Conservation (phyloP, 2,797 vertebrate species). For the Cygnus olor region DNA sequence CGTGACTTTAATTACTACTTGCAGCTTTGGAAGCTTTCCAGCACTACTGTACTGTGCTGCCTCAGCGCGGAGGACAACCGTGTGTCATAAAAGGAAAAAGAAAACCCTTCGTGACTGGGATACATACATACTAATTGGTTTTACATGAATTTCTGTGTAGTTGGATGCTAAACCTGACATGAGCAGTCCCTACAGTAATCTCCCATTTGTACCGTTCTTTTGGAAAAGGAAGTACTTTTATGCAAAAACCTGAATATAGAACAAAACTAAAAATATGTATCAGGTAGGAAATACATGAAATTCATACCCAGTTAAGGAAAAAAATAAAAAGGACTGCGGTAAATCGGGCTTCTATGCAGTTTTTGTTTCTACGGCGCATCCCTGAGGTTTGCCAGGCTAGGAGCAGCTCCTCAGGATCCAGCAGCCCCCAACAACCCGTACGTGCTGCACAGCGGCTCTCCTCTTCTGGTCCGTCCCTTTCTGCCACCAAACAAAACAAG, state of each 20-base stretch:
- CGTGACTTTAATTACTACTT: constrained; percentile 17
- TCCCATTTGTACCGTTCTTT: background rate
- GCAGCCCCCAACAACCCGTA: background rate
- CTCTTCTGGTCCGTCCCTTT: background rate
- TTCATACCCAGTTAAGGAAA: background rate
- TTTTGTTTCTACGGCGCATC: background rate
- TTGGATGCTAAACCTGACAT: background rate
- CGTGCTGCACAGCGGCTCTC: background rate
- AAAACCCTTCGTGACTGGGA: background rate
- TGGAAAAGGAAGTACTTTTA: background rate
- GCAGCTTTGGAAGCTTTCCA: constrained; percentile 39
- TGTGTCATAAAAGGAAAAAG: background rate
- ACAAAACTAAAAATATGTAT: background rate
- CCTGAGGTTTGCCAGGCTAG: background rate
- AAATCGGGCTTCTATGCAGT: background rate
- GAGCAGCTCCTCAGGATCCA: background rate
- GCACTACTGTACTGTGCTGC: background rate
- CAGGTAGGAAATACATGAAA: background rate
- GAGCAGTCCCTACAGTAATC: background rate
- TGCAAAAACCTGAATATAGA: background rate
- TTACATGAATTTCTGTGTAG: background rate
- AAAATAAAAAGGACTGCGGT: background rate
- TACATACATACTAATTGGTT: background rate
- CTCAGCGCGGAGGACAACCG: background rate
- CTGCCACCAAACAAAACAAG: background rate